Base-by-base conservation (phyloP, 1,140 invertebrate species). In the Coboldia fuscipes region DNA sequence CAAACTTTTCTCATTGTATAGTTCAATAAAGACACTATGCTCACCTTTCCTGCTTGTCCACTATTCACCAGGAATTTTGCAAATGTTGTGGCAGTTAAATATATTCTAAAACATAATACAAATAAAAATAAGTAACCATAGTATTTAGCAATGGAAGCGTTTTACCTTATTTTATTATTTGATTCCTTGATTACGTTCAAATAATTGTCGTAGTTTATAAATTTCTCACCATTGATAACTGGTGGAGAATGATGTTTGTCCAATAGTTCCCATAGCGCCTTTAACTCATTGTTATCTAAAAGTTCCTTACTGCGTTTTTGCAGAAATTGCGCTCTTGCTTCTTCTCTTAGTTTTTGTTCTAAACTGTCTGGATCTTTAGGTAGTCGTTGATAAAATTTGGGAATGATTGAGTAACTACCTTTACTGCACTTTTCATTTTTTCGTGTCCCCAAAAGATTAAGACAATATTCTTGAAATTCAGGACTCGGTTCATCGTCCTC, bases 1-100 rank as follows among this genome's bases (percentile, higher is more conserved):
- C 88, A 94, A 4, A 89, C 78, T 56, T 92, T 85, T 14, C 83
- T 64, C 84, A 96, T 93, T 0, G 89, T 75, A 55, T 94, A 96
- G 46, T 93, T 93, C 51, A 93, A 94, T 28, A 96, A 64, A 7
- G 82, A 77, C 50, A 74, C 70, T 3, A 81, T 79, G 24, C 74
- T 72, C 4, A 89, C 73, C 37, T 77, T 59, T 9, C 85, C 85
- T 0, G 56, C 39, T 54, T 80, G 72, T 1, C 73, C 69, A 50
- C 92, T 85, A 19, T 70, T 72, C 35, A 80, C 72, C 49, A 85
- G 71, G 2, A 97, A 55, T 45, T 85, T 82, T 1, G 78, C 75
- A 59, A 92, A 96, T 12, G 88, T 71, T 37, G 68, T 72, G 2
- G 86, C 70, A 20, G 73, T 83, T 36, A 94, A 78, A 49, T 86